phyloP scores from a whole-genome alignment of 2,888 invertebrate genomes.

The Meghimatium bilineatum region DNA sequence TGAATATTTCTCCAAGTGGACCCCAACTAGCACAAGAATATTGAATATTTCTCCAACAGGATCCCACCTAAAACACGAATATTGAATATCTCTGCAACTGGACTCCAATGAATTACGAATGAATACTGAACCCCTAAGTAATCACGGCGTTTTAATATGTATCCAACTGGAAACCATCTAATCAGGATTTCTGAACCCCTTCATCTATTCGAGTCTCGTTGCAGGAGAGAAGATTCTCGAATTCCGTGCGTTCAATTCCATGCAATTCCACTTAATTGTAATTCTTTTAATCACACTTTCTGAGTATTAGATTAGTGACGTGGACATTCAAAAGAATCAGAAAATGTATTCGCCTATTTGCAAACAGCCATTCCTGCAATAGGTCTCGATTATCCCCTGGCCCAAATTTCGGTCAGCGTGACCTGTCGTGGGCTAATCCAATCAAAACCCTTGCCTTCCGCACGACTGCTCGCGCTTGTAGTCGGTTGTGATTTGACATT shows the following conservation, averaged over 20 bases:
- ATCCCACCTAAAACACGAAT: too few relatives aligned
- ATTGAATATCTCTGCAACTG: too few relatives aligned
- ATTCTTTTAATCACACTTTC: conserved; percentile 27
- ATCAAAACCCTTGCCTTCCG: conserved; percentile 13
- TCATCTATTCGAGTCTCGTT: too few relatives aligned
- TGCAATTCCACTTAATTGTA: not conserved
- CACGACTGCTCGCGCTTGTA: conserved; percentile 6
- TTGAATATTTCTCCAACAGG: too few relatives aligned
- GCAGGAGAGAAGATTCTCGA: too few relatives aligned
- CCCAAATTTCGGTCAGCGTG: conserved; percentile 8
- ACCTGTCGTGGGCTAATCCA: conserved; percentile 25
- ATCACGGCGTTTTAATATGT: too few relatives aligned
- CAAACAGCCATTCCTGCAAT: conserved; percentile 21
- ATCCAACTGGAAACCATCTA: too few relatives aligned
- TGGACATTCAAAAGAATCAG: not conserved
- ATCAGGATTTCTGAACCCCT: too few relatives aligned
- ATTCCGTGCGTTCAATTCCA: not conserved
- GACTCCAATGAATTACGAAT: too few relatives aligned
- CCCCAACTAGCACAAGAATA: too few relatives aligned
- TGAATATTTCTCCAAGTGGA: too few relatives aligned
- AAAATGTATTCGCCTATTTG: conserved; percentile 17
- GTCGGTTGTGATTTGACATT: conserved; percentile 25
- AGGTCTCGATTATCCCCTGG: not conserved
- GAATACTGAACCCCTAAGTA: too few relatives aligned
- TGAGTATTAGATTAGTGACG: conserved; percentile 13